Evolutionary conservation across 2,888 invertebrate species (phyloP), one percentile per base, ranked within the genome.

Genomic region (Lepidonotus clava): DNA sequence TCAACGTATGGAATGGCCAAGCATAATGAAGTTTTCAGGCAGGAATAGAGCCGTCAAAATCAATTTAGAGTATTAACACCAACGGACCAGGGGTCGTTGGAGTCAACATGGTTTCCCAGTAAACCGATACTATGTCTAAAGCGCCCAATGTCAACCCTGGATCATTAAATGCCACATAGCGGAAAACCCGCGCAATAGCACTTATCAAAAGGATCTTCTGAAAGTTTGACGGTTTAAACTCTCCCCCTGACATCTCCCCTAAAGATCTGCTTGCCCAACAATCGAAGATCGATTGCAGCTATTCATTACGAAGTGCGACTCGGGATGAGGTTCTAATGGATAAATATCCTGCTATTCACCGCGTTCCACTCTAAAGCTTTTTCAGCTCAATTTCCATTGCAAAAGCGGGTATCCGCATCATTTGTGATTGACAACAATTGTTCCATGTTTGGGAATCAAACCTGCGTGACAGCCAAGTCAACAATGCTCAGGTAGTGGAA

Each of bases 401-500:
- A n/a, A 24, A 24, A 53, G 21, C n/a, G 21, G 53, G 53, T 53
- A 53, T 24, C 53, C 11, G 4, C n/a, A 24, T 53, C 53, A 53
- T 53, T 53, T n/a, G 61, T n/a, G 61, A 61, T 61, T 61, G 61
- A 61, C 61, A 61, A 24, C 61, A 11, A 61, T 61, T 61, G 61
- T 61, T 61, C 61, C 61, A 11, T 4, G 61, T 24, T 61, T 61
- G 28, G 28, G 61, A 11, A 61, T 11, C 46, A 46, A 46, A 46
- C 46, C 18, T 18, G 46, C 1, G 14, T 56, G 61, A 61, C 18
- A 61, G 28, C 61, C 21, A 28, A 61, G 61, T 61, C 61, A 61
- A 61, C 61, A 61, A 61, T 28, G 61, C 61, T 1, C n/a, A n/a
- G n/a, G 28, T 11, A 61, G 28, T 61, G 61, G 61, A 61, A 61